phyloP scores from a whole-genome alignment of 2,797 vertebrate species.

The Falco concolor region DNA sequence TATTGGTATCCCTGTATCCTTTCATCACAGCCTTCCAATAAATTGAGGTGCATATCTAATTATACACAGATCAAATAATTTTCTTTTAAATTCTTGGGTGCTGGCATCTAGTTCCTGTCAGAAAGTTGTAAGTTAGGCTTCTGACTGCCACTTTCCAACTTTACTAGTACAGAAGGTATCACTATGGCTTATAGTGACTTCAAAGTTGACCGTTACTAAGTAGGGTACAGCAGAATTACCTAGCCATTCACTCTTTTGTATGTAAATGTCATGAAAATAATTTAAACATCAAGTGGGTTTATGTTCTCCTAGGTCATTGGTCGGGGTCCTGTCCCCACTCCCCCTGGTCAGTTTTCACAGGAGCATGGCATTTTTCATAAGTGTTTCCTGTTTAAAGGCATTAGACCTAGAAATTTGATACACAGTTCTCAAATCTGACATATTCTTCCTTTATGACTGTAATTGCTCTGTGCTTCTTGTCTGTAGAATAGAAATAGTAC shows the following conservation, averaged over 20 bases:
- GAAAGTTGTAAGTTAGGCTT: background rate
- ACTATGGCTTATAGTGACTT: background rate
- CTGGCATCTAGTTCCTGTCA: background rate
- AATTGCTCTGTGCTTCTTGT: background rate
- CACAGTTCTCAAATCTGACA: background rate
- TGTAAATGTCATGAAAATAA: background rate
- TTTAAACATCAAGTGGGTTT: background rate
- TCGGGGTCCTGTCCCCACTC: background rate
- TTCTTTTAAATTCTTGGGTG: background rate
- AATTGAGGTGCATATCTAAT: background rate
- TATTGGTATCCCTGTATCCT: background rate
- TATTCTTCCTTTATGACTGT: background rate
- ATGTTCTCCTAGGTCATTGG: background rate
- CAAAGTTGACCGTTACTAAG: background rate
- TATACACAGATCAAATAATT: background rate
- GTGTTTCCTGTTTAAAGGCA: background rate
- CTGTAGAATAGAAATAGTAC: background rate
- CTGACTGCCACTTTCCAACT: background rate
- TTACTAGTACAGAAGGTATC: background rate
- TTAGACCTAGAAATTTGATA: background rate
- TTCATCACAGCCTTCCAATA: background rate
- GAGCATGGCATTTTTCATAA: background rate
- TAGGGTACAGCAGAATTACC: background rate
- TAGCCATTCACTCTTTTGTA: background rate
- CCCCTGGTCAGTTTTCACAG: background rate